phyloP scores from a whole-genome alignment of 2,888 invertebrate species.

The Polydrusus cervinus region DNA sequence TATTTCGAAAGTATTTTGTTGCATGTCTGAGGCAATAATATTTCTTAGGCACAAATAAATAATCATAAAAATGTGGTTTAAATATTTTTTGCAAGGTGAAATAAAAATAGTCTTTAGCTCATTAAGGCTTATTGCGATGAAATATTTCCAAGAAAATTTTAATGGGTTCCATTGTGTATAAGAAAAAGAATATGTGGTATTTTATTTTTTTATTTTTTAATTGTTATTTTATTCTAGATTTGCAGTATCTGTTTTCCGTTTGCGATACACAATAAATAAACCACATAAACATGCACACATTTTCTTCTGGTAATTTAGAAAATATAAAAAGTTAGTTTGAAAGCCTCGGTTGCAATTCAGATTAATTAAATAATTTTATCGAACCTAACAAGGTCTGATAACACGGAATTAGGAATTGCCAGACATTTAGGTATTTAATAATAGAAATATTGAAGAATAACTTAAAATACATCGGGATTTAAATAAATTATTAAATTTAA shows the following conservation, averaged over 20 bases:
- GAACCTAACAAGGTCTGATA: no score
- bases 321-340: no score
- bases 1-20: constrained; percentile 37
- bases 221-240: constrained; percentile 49
- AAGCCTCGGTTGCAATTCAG: no score
- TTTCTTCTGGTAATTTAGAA: no score
- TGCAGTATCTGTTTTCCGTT: constrained; percentile 31
- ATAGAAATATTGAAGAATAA: no score
- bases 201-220: constrained; percentile 46
- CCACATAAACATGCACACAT: no score
- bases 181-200: constrained; percentile 57
- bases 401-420: no score
- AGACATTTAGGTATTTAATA: no score
- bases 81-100: constrained; percentile 48
- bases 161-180: constrained; percentile 64
- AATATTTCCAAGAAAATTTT: constrained; percentile 65
- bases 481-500: no score
- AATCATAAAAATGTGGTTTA: constrained; percentile 52
- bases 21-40: constrained; percentile 47
- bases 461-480: no score
- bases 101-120: constrained; percentile 55
- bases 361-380: no score
- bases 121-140: constrained; percentile 64
- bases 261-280: not conserved
- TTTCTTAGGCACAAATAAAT: constrained; percentile 45